Percentiles rank a stretch among this genome's conserved stretches.
Evolutionary conservation across 92 coral and sea anemone species (phyloP).

Genomic region (Bergia puertoricense): DNA sequence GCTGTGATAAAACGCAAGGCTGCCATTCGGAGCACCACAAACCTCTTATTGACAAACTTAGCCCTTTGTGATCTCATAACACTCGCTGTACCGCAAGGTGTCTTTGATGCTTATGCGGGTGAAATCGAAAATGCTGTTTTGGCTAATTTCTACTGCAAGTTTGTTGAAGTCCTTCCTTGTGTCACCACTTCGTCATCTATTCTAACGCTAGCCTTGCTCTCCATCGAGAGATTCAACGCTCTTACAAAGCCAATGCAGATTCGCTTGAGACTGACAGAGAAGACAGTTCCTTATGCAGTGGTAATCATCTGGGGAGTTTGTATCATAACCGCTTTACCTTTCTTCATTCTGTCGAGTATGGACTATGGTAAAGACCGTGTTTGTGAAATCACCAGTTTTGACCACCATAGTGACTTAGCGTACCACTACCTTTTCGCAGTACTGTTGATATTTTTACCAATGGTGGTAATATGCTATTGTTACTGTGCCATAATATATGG

Average conservation of each 20-base stretch:
- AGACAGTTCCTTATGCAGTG: not conserved
- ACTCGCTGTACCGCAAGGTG: not conserved
- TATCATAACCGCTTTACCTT: not conserved
- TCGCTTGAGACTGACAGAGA: not conserved
- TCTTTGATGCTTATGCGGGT: not conserved
- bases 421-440: not conserved
- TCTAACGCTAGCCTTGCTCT: not conserved
- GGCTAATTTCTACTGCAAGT: not conserved
- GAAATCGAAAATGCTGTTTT: not conserved
- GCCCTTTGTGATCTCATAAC: not conserved
- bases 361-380: not conserved
- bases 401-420: not conserved
- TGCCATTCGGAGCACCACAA: not conserved
- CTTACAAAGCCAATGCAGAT: slow-evolving; percentile 8
- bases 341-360: not conserved
- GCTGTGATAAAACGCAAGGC: not conserved
- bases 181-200: not conserved
- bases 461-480: not conserved
- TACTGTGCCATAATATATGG: slow-evolving; percentile 9
- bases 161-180: not conserved
- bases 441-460: not conserved
- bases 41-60: not conserved
- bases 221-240: slow-evolving; percentile 6
- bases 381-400: not conserved
- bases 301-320: not conserved